Evolutionary conservation across 2,888 invertebrate genomes (phyloP).

Genomic region (Cerceris rybyensis): DNA sequence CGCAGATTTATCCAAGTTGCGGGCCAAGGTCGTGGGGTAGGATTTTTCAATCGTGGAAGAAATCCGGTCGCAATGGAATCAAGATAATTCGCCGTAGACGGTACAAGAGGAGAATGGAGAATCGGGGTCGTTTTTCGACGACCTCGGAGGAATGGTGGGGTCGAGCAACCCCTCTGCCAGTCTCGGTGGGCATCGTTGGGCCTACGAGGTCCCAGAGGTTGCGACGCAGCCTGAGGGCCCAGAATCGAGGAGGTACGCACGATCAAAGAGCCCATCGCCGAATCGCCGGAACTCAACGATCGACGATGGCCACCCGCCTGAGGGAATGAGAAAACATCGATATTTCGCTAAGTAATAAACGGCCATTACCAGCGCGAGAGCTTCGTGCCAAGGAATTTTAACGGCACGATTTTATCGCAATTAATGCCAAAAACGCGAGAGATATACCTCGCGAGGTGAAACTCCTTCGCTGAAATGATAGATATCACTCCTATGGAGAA

Average conservation of each 20-base stretch:
- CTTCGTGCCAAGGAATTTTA: constrained; percentile 27
- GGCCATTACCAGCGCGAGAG: constrained; percentile 31
- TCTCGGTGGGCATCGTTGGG: constrained; percentile 27
- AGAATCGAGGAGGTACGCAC: constrained; percentile 55
- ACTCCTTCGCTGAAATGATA: constrained; percentile 10
- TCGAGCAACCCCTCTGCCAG: constrained; percentile 43
- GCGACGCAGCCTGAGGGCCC: constrained; percentile 57
- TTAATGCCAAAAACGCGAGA: constrained; percentile 27
- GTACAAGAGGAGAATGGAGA: neutral
- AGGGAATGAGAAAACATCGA: constrained; percentile 54
- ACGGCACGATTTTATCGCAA: constrained; percentile 37
- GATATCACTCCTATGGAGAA: constrained; percentile 31
- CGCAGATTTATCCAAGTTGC: constrained; percentile 31
- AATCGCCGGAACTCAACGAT: constrained; percentile 65
- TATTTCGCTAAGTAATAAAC: constrained; percentile 56
- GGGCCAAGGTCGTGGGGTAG: constrained; percentile 47
- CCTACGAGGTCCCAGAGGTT: constrained; percentile 63
- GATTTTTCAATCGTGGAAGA: constrained; percentile 49
- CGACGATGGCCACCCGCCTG: constrained; percentile 57
- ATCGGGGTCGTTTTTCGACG: constrained; percentile 8
- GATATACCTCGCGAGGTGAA: neutral
- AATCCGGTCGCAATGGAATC: constrained; percentile 27
- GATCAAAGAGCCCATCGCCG: constrained; percentile 69
- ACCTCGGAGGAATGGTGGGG: constrained; percentile 30
- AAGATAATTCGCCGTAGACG: constrained; percentile 11